Base-by-base conservation (phyloP, 2,113 vertebrate genomes). In the Cariama cristata region DNA sequence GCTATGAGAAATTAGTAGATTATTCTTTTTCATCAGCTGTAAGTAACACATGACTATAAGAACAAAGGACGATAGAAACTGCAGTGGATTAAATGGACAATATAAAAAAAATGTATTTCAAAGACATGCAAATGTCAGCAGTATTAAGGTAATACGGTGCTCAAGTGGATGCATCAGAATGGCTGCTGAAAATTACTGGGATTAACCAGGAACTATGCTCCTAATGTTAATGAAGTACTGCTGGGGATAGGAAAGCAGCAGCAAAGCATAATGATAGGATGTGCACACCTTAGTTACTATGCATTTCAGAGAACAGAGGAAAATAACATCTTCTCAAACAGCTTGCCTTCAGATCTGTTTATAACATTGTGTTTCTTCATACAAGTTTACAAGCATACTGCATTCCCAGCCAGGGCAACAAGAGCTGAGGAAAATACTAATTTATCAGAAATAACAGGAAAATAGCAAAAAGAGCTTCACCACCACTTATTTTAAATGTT, bases 181-280 rank as follows among this genome's bases (percentile, higher is more conserved):
- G 79, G 84, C 89, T 92, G 93, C 84, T 96, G 92, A 93, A 97
- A 97, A 97, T 98, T 97, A 96, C 85, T 89, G 67, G 86, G 95
- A 97, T 98, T 97, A 97, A 89, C 90, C 63, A 81, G 63, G 75
- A 96, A 80, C 82, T 81, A 59, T 89, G 91, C 62, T 96, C 49
- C 79, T 96, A 96, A 97, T 94, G 85, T 91, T 96, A 97, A 97
- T 95, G 82, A 96, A 95, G 79, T 87, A 90, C 88, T 92, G 91
- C 79, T 93, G 89, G 52, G 81, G 71, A 93, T 32, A 82, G 59
- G 30, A 86, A 81, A 92, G 88, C 49, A 86, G 91, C 74, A 89
- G 74, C 75, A 71, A 85, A 94, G 74, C 77, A 90, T 79, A 96
- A 73, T 49, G 50, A 95, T 40, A 71, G 77, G 84, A 95, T 62